phyloP scores from a whole-genome alignment of 2,797 vertebrate genomes.

The Bufotes viridis region DNA sequence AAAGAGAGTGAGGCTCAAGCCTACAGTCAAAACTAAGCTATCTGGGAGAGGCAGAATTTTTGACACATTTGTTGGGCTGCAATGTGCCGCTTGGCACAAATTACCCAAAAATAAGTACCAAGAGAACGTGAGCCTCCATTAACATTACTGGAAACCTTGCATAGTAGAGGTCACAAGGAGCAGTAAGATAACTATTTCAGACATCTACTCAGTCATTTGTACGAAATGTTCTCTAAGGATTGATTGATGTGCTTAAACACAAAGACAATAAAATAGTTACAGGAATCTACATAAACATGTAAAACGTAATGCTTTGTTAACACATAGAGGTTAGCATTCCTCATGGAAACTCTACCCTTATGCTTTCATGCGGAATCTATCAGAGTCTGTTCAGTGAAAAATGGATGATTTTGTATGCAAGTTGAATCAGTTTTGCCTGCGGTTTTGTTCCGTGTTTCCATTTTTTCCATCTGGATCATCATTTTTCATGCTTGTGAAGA shows the following conservation, averaged over 20 bases:
- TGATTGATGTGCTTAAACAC: background rate
- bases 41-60: background rate
- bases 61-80: background rate
- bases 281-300: background rate
- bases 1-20: background rate
- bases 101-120: constrained; percentile 12
- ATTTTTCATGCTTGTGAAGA: too few relatives aligned
- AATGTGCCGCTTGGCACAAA: background rate
- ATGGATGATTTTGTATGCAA: too few relatives aligned
- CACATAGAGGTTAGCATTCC: background rate
- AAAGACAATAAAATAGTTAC: background rate
- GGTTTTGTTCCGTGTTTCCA: too few relatives aligned
- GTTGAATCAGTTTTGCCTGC: too few relatives aligned
- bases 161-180: background rate
- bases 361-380: too few relatives aligned
- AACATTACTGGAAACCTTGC: background rate
- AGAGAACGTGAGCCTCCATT: background rate
- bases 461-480: too few relatives aligned
- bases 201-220: background rate
- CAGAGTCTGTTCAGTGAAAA: too few relatives aligned
- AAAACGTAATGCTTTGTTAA: background rate
- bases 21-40: background rate
- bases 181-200: background rate
- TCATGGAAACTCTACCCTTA: background rate
- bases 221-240: background rate